A percentile compares a stretch with the other conserved stretches of the same genome.
Conservation (phyloP, 2,888 invertebrate species). For the Exephanes ischioxanthus region DNA sequence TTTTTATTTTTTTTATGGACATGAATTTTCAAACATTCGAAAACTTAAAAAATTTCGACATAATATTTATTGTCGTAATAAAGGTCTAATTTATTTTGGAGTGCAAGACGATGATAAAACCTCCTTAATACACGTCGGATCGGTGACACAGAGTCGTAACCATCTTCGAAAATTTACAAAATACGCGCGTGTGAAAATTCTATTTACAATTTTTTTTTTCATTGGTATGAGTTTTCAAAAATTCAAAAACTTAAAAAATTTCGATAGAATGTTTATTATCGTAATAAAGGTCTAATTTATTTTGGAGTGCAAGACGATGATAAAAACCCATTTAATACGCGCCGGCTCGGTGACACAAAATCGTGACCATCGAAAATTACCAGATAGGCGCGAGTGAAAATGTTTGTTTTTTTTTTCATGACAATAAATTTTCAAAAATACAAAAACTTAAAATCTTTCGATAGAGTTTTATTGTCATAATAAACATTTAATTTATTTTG, state of each 20-base stretch:
- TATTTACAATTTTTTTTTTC: neutral
- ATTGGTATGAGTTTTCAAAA: neutral
- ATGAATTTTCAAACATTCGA: neutral
- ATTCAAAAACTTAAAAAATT: neutral
- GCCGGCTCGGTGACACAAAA: constrained; percentile 21
- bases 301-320: constrained; percentile 59
- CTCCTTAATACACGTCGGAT: constrained; percentile 21
- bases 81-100: no score
- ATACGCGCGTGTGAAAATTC: neutral
- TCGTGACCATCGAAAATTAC: neutral
- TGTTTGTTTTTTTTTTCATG: neutral
- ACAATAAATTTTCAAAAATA: neutral
- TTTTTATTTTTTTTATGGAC: neutral
- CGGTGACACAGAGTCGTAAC: constrained; percentile 1
- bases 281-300: no score
- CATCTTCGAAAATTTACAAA: neutral
- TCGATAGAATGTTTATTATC: no score
- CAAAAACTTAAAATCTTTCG: neutral
- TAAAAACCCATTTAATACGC: constrained; percentile 43
- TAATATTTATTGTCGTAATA: no score
- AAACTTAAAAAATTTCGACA: neutral
- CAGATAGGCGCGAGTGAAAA: neutral
- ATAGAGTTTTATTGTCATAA: no score
- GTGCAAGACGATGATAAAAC: constrained; percentile 68
- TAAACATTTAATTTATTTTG: no score